Percentiles rank a stretch among this genome's conserved stretches.
Conservation (phyloP, 2,797 vertebrate genomes). For the Avahi laniger region DNA sequence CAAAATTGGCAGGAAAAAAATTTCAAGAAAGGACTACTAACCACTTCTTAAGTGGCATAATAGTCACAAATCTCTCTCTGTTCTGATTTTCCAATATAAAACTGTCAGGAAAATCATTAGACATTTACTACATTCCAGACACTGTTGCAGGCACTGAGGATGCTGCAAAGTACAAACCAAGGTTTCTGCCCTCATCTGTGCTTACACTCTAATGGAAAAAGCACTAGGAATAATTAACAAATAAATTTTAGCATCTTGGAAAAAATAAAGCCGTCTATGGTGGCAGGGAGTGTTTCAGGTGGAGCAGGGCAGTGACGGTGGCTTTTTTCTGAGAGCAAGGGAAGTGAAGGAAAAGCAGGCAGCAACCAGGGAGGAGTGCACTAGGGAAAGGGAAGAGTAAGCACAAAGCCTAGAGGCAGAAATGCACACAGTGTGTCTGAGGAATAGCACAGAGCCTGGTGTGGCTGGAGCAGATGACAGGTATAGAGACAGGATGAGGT, state of each 20-base stretch:
- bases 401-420: neutral
- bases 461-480: neutral
- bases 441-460: neutral
- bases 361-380: neutral
- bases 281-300: neutral
- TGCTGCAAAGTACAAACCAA: neutral
- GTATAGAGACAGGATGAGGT: neutral
- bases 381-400: neutral
- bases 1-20: neutral
- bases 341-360: neutral
- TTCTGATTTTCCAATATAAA: neutral
- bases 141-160: neutral
- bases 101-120: neutral
- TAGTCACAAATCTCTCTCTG: neutral
- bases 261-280: neutral
- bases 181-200: neutral
- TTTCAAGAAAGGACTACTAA: neutral
- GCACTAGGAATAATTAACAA: neutral
- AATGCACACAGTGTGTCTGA: neutral
- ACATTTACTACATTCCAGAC: neutral
- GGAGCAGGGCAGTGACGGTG: neutral
- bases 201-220: neutral
- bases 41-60: neutral
- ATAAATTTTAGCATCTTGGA: neutral
- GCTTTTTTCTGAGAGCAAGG: neutral